These are phyloP conservation scores for Ectemnius continuus DNA, from an alignment of 2,888 invertebrate species.

Conservation along the genomic window DNA sequence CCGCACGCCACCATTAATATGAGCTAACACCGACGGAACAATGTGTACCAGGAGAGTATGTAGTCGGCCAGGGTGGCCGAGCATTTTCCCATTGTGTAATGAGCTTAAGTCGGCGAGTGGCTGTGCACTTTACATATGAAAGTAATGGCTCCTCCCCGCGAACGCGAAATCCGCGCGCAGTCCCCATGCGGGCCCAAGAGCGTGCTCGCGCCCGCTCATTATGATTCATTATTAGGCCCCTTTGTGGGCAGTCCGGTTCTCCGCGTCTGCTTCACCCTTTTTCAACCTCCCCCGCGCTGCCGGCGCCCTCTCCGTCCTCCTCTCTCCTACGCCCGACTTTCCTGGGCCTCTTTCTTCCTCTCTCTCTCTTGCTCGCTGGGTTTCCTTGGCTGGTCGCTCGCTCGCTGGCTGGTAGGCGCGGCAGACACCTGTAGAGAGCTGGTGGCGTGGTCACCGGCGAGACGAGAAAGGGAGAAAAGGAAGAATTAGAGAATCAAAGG, in stretches of 20 bases:
- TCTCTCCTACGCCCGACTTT: constrained; percentile 17
- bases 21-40: constrained; percentile 28
- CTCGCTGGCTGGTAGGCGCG: constrained; percentile 59
- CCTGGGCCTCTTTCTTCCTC: constrained; percentile 18
- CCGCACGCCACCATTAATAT: constrained; percentile 14
- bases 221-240: constrained; percentile 72
- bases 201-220: constrained; percentile 62
- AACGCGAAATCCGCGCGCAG: constrained; percentile 55
- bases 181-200: constrained; percentile 43
- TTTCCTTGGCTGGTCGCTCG: constrained; percentile 11
- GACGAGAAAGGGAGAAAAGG: constrained; percentile 37
- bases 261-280: constrained; percentile 60
- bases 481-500: constrained; percentile 62
- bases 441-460: constrained; percentile 52
- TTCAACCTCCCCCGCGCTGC: constrained; percentile 43
- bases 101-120: constrained; percentile 48
- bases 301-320: constrained; percentile 25
- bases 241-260: constrained; percentile 71
- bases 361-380: background rate
- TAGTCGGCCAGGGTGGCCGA: constrained; percentile 1
- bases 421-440: constrained; percentile 68
- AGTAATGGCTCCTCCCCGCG: constrained; percentile 57
- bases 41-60: constrained; percentile 1
- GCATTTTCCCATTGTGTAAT: constrained; percentile 47
- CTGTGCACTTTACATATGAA: constrained; percentile 67